Percentiles rank a stretch among this genome's conserved stretches.
Conservation (phyloP, 2,113 vertebrate species). For the Podarcis muralis region DNA sequence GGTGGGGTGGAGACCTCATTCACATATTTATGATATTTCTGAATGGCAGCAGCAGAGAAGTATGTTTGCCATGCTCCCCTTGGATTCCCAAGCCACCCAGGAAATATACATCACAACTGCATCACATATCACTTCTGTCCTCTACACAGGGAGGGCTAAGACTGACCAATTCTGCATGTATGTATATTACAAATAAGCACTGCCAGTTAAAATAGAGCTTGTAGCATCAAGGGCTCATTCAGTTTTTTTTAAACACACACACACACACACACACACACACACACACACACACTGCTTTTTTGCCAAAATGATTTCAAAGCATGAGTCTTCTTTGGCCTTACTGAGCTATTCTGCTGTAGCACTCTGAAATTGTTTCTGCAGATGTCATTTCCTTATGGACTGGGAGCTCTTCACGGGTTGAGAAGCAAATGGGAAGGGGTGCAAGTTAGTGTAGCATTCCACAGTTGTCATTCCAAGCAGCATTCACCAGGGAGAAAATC, state of each 20-base stretch:
- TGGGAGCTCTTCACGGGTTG: neutral
- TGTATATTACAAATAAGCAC: neutral
- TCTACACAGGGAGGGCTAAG: neutral
- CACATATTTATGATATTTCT: too few relatives aligned
- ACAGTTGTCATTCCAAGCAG: too few relatives aligned
- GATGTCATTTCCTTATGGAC: neutral
- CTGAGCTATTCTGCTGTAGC: neutral
- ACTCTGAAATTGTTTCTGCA: neutral
- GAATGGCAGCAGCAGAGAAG: too few relatives aligned
- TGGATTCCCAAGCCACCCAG: too few relatives aligned
- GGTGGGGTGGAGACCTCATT: too few relatives aligned
- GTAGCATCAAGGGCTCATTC: neutral
- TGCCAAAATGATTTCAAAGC: too few relatives aligned
- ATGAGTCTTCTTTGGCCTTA: neutral
- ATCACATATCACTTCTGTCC: too few relatives aligned
- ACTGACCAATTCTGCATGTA: neutral
- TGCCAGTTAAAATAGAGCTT: neutral
- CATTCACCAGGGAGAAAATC: neutral
- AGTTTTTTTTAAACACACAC: too few relatives aligned
- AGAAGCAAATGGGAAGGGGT: neutral
- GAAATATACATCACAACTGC: too few relatives aligned
- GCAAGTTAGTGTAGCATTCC: neutral
- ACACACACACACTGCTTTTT: too few relatives aligned
- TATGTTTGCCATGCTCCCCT: too few relatives aligned
- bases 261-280: too few relatives aligned